phyloP scores from a whole-genome alignment of 2,888 invertebrate species.

The Micoletzkya japonica region DNA sequence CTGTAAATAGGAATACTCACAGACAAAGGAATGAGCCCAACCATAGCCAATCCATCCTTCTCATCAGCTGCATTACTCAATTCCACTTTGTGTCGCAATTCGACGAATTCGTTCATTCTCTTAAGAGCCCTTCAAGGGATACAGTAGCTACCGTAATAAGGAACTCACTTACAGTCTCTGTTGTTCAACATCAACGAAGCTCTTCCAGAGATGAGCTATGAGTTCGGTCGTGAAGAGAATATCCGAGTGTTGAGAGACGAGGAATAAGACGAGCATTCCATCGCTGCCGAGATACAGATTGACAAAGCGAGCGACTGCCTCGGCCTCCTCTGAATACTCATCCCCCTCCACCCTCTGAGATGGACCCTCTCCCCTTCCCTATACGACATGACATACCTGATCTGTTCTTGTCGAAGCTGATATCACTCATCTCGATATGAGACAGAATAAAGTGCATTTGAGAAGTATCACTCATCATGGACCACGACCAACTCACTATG shows the following conservation, averaged over 20 bases:
- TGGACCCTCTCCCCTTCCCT: not conserved
- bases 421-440: conserved; percentile 61
- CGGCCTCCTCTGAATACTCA: conserved; percentile 35
- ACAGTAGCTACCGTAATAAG: not conserved
- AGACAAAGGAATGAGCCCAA: not conserved
- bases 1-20: not conserved
- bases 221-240: conserved; percentile 57
- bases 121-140: conserved; percentile 30
- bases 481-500: conserved; percentile 52
- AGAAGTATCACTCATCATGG: conserved; percentile 50
- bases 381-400: conserved; percentile 27
- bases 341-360: not conserved
- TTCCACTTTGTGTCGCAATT: not conserved
- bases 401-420: conserved; percentile 42
- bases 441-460: conserved; percentile 58
- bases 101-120: conserved; percentile 30
- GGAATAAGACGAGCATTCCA: conserved; percentile 55
- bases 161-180: conserved; percentile 43
- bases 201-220: conserved; percentile 49
- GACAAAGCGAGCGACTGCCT: conserved; percentile 52
- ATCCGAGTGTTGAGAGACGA: conserved; percentile 61
- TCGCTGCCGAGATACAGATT: conserved; percentile 57
- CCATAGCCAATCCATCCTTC: conserved; percentile 1
- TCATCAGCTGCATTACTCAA: conserved; percentile 2
- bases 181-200: conserved; percentile 52